A percentile compares a stretch with the other conserved stretches of the same genome.
Conservation (phyloP, 2,113 vertebrate genomes). For the Apteryx mantelli region DNA sequence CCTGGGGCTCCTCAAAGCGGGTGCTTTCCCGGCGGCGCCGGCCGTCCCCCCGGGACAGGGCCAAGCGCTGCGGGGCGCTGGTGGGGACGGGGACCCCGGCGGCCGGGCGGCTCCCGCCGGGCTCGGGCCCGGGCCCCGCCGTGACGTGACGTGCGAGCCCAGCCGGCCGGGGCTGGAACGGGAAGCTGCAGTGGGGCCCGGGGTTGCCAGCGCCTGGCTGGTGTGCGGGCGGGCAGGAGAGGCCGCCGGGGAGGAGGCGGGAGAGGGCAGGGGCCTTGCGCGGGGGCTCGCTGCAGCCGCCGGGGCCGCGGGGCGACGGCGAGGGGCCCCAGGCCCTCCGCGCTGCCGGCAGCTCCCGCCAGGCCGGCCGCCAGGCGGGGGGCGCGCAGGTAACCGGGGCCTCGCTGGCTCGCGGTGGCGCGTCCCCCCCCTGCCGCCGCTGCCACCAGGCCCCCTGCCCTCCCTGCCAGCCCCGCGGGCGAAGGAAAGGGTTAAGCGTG, state of each 20-base stretch:
- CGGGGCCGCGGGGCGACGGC: not conserved
- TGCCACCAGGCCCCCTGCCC: too few relatives aligned
- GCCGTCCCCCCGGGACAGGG: too few relatives aligned
- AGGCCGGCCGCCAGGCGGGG: too few relatives aligned
- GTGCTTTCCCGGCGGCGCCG: too few relatives aligned
- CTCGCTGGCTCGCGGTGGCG: too few relatives aligned
- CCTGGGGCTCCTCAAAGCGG: too few relatives aligned
- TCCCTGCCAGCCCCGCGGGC: too few relatives aligned
- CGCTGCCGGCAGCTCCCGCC: not conserved
- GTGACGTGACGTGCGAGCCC: too few relatives aligned
- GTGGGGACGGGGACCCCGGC: not conserved
- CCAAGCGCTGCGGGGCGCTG: too few relatives aligned
- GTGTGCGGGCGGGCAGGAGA: not conserved
- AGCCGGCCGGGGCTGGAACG: not conserved
- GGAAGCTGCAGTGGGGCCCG: not conserved
- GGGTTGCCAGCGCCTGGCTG: conserved; percentile 39
- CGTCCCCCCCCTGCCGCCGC: too few relatives aligned
- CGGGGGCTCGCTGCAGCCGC: not conserved
- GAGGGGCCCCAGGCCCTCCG: not conserved
- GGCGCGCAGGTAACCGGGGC: too few relatives aligned
- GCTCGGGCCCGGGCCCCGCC: not conserved
- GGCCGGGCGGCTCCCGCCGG: not conserved
- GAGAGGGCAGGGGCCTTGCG: not conserved
- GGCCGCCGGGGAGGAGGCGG: not conserved
- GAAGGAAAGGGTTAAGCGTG: too few relatives aligned